Percentiles rank a stretch among this genome's conserved stretches.
These are phyloP conservation scores for Hylomyscus alleni DNA, from an alignment of 2,797 vertebrate species.

Conservation along the genomic window DNA sequence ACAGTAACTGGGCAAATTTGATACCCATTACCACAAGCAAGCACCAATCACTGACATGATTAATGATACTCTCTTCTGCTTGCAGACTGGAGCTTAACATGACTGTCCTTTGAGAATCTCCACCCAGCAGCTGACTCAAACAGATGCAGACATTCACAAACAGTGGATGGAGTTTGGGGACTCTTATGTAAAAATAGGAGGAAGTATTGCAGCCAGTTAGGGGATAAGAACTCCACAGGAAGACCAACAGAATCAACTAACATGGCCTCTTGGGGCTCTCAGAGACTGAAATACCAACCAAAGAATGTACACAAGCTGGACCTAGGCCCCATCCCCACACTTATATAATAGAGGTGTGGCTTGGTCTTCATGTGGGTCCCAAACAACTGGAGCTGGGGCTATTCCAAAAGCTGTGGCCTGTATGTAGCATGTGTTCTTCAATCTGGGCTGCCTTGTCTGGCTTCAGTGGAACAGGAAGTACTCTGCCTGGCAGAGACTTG, in stretches of 20 bases:
- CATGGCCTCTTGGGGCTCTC: neutral
- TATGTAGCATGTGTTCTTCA: neutral
- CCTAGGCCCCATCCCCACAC: accelerated
- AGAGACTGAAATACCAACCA: neutral
- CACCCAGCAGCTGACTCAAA: neutral
- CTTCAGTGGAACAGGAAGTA: neutral
- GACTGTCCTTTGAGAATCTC: neutral
- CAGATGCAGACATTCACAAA: neutral
- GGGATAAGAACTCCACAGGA: neutral
- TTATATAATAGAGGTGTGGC: neutral
- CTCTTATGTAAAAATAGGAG: neutral
- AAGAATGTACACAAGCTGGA: neutral
- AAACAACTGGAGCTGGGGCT: neutral
- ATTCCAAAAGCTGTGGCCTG: neutral
- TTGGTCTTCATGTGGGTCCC: neutral
- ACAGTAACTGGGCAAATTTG: neutral
- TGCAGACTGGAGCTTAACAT: neutral
- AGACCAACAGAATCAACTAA: neutral
- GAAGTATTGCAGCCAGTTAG: neutral
- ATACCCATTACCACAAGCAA: neutral
- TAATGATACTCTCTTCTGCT: neutral
- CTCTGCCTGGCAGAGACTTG: neutral
- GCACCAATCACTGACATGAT: neutral
- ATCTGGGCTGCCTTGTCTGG: neutral
- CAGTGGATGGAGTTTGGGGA: neutral